Base-by-base conservation (phyloP, 2,113 vertebrate species). In the Oriolus oriolus region DNA sequence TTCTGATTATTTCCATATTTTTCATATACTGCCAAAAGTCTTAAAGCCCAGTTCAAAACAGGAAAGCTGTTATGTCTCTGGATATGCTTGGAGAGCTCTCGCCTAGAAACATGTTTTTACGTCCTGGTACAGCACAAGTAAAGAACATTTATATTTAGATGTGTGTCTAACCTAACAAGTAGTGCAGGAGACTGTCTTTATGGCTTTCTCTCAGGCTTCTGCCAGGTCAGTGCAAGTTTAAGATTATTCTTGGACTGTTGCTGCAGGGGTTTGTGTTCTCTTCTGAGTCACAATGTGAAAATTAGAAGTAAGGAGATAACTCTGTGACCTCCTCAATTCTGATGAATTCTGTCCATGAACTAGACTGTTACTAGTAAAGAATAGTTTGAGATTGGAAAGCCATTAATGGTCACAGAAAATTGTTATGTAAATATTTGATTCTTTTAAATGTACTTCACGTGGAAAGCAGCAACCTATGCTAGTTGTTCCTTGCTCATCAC, bases 1-100 rank as follows among this genome's bases (percentile, higher is more conserved):
- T 73, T 84, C 64, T 97, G 93, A 97, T 97, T 95, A 87, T 92
- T 97, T 96, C 95, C 96, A 94, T 90, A 94, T 90, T 97, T 88
- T 86, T 95, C 92, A 85, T 44, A 83, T 28, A 26, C 68, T 96
- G 97, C 91, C 93, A 97, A 69, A 94, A 96, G 75, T 66, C 84
- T 95, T 70, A 70, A 94, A 96, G 93, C 80, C 77, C 73, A 30
- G 76, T 74, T 94, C 60, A 96, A 16, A 83, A 74, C 78, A 94
- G 80, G 83, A 93, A 95, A 90, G 91, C 85, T 93, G 64, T 74
- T 95, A 10, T 27, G 61, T 90, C 66, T 83, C 82, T 95, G 73
- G 79, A 85, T 83, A 24, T 12, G 63, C 82, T 90, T 89, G 95
- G 93, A 93, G 87, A 93, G 82, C 71, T 86, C 53, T 75, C 2